Evolutionary conservation across 2,113 vertebrate species (phyloP).

Genomic region (Limnothrissa miodon): DNA sequence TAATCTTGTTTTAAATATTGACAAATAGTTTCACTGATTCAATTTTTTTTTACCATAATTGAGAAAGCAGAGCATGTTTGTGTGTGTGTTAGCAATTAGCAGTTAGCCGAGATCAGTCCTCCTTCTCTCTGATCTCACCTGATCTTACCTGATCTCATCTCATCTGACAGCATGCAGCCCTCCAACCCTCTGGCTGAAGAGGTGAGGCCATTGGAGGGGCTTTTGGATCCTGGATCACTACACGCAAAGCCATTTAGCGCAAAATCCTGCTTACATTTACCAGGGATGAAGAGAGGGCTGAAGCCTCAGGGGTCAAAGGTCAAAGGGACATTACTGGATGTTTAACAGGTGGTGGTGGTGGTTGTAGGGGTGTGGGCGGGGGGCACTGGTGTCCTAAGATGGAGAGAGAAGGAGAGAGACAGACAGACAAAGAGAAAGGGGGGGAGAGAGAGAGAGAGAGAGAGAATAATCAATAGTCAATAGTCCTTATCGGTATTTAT

Average conservation of each 20-base stretch:
- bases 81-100: not conserved
- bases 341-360: not conserved
- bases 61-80: too few species aligned
- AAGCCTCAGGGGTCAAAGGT: not conserved
- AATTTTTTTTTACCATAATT: too few species aligned
- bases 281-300: not conserved
- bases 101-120: not conserved
- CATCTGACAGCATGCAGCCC: too few species aligned
- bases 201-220: not conserved
- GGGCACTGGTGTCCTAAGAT: too few species aligned
- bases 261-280: not conserved
- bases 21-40: too few species aligned
- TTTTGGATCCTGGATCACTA: not conserved
- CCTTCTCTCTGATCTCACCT: too few species aligned
- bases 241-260: not conserved
- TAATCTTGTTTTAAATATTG: too few species aligned
- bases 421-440: too few species aligned
- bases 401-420: not conserved
- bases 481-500: too few species aligned
- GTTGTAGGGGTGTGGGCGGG: too few species aligned
- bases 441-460: slow-evolving; percentile 14
- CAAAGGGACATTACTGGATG: not conserved
- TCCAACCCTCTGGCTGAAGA: not conserved
- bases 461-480: not conserved
- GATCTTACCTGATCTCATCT: not conserved